Base-by-base conservation (phyloP, 2,888 invertebrate species). In the Yponomeuta evonymella region DNA sequence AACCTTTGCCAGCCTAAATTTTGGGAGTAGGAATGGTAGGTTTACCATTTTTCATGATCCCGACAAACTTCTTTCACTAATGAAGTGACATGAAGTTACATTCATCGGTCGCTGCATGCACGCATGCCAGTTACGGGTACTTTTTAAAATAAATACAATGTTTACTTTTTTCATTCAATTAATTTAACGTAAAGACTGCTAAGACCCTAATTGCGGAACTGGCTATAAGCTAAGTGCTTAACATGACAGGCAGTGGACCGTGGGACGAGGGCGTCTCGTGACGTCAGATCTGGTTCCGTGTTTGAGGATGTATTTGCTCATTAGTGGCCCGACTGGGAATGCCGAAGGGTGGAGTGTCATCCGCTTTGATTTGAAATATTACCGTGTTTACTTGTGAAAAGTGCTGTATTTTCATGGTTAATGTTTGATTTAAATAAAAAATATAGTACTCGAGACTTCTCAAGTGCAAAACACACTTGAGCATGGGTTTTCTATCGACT, bases 291-390 rank as follows among this genome's bases (percentile, higher is more conserved):
- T 33, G 30, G 8, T 12, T 65, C 65, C 65, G 30, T 65, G 65
- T 65, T 65, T 65, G 65, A 63, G 64, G 36, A 64, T 43, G 62
- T 72, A 64, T 72, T 70, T 72, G 72, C 72, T 72, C 72, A 72
- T 72, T 72, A 72, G 43, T 43, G 8, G 69, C 36, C 36, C 30
- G 51, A 71, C 72, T 58, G 51, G 15, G 51, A 58, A 2, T 58
- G 51, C 64, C 72, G n/a, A 65, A 72, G 69, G 70, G 71, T 65
- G 70, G 72, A 4, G 51, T 58, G 51, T 15, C 51, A 58, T 58
- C 51, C 70, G 58, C 48, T 36, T 43, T 51, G 48, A 29, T 70
- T 48, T 70, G 33, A 58, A 12, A 70, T 15, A 30, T 58, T 23
- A 5, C 15, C 30, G 62, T 33, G 30, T 58, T 69, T 69, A 15